Conservation (phyloP, 37 sponge, comb jelly and placozoan genomes). For the Aplysina aerophoba region DNA sequence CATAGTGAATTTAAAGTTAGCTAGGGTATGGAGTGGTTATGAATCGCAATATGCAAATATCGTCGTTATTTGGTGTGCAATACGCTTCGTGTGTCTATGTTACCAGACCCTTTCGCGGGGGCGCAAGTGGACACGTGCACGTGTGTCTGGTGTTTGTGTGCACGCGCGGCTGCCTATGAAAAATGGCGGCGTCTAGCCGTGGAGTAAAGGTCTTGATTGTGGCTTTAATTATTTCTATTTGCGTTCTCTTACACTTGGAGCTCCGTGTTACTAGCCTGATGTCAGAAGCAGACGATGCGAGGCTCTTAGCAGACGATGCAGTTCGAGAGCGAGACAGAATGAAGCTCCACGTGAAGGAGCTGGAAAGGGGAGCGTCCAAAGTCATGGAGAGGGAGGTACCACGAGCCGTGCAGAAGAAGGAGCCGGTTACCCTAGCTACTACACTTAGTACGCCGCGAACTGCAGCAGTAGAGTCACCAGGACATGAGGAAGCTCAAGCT, state of each 20-base stretch:
- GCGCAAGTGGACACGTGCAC: neutral
- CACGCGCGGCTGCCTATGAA: neutral
- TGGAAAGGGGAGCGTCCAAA: neutral
- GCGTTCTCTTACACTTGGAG: constrained; percentile 1
- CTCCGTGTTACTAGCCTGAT: neutral
- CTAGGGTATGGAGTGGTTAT: no score
- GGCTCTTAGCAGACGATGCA: neutral
- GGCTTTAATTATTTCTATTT: neutral
- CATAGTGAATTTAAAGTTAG: no score
- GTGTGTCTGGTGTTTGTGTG: constrained; percentile 22
- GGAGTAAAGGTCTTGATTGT: neutral
- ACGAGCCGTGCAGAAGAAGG: neutral
- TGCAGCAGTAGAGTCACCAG: no score
- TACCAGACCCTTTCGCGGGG: no score
- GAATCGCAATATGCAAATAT: no score
- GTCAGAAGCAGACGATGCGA: constrained; percentile 5
- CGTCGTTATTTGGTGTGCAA: no score
- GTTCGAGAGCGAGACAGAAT: neutral
- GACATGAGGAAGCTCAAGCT: no score
- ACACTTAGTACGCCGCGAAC: no score
- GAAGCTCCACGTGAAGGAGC: no score
- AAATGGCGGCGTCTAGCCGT: neutral
- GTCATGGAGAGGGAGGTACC: neutral
- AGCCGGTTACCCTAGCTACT: neutral
- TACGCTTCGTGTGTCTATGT: no score